A percentile compares a stretch with the other conserved stretches of the same genome.
These are phyloP conservation scores for Oncorhynchus mykiss DNA, from an alignment of 2,113 vertebrate genomes.

Conservation along the genomic window DNA sequence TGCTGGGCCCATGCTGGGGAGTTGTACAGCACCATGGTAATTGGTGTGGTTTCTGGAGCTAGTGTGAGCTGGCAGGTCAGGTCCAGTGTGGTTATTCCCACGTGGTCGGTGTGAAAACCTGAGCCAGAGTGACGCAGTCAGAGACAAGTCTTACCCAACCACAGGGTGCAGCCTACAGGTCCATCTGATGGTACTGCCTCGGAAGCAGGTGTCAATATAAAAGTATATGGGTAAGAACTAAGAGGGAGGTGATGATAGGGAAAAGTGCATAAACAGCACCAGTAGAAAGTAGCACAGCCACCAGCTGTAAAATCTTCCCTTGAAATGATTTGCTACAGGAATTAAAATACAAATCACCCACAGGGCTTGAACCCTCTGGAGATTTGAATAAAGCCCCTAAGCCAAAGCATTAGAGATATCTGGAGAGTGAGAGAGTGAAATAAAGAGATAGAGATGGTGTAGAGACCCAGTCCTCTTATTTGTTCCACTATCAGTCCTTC, in stretches of 20 bases:
- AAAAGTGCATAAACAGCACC: no score
- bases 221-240: background rate
- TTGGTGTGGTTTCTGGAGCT: slow-evolving; percentile 17
- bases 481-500: background rate
- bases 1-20: slow-evolving; percentile 1
- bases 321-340: background rate
- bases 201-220: background rate
- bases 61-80: slow-evolving; percentile 1
- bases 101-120: background rate
- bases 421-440: no score
- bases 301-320: no score
- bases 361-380: background rate
- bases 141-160: background rate
- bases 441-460: background rate
- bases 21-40: slow-evolving; percentile 3
- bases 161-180: background rate
- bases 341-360: slow-evolving; percentile 11
- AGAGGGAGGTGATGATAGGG: no score
- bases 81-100: background rate
- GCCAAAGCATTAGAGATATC: background rate
- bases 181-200: background rate
- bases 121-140: background rate
- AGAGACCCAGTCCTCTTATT: background rate
- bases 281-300: no score
- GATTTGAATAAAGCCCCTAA: slow-evolving; percentile 13